phyloP scores from a whole-genome alignment of 2,888 invertebrate genomes.

The Latrodectus hesperus region DNA sequence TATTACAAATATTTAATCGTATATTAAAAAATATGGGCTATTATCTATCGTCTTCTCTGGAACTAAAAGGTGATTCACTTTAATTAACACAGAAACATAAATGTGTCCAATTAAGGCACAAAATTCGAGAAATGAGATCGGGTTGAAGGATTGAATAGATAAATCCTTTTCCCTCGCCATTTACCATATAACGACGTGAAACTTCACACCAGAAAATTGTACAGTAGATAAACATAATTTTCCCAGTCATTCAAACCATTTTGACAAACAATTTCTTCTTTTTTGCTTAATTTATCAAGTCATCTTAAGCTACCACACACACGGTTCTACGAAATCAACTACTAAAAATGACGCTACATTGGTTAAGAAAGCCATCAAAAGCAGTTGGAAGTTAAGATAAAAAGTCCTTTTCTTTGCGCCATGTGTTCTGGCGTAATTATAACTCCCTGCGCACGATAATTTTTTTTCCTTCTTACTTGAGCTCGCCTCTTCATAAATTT shows the following conservation, averaged over 20 bases:
- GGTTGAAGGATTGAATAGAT: too few relatives aligned
- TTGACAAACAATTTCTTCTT: background rate
- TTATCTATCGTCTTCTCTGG: too few relatives aligned
- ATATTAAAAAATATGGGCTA: too few relatives aligned
- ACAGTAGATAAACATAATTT: background rate
- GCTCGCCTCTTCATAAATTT: background rate
- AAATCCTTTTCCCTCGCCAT: background rate
- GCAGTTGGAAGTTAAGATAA: background rate
- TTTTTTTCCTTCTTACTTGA: background rate
- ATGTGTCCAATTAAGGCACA: too few relatives aligned
- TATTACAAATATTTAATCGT: too few relatives aligned
- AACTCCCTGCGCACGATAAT: background rate
- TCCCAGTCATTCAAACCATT: slow-evolving; percentile 5
- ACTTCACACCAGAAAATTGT: background rate
- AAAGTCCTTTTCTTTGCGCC: background rate
- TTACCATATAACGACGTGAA: background rate
- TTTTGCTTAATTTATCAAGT: background rate
- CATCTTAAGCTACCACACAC: background rate
- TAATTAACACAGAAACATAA: too few relatives aligned
- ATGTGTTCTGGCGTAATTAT: background rate
- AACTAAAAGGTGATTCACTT: too few relatives aligned
- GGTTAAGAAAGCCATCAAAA: background rate
- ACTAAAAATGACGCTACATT: background rate
- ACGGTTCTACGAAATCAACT: background rate
- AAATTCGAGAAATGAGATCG: too few relatives aligned